These are phyloP conservation scores for Drosophila diplacantha DNA, from an alignment of 2,888 invertebrate species.

Conservation along the genomic window DNA sequence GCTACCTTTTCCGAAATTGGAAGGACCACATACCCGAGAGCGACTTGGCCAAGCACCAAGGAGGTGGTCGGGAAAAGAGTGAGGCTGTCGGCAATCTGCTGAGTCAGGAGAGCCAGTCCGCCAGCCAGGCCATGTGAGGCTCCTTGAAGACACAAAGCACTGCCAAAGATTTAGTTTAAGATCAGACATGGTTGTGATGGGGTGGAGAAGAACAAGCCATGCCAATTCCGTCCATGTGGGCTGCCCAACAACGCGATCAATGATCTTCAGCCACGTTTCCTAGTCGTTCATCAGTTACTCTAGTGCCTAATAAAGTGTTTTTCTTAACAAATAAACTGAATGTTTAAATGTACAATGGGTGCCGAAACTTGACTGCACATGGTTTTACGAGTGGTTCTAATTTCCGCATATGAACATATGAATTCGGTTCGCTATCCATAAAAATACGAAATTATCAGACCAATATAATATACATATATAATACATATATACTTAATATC, in stretches of 20 bases:
- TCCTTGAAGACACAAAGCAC: conserved; percentile 38
- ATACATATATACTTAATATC: too few species aligned
- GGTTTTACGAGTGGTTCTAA: not conserved
- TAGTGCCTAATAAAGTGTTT: conserved; percentile 48
- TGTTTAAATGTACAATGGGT: conserved; percentile 32
- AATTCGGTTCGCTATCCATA: not conserved
- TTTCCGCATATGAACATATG: not conserved
- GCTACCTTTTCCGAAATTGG: conserved; percentile 94
- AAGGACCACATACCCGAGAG: conserved; percentile 90
- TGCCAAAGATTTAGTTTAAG: conserved; percentile 62
- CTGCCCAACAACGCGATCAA: conserved; percentile 39
- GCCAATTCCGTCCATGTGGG: conserved; percentile 64
- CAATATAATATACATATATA: not conserved
- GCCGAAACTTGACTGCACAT: not conserved
- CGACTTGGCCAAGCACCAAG: conserved; percentile 53
- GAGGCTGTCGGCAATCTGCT: conserved; percentile 43
- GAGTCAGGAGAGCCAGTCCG: conserved; percentile 35
- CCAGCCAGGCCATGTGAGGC: conserved; percentile 30
- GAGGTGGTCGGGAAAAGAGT: conserved; percentile 22
- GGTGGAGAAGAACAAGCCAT: conserved; percentile 22
- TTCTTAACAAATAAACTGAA: conserved; percentile 53
- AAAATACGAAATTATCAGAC: not conserved
- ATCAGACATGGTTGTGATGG: conserved; percentile 9
- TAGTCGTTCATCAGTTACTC: conserved; percentile 56
- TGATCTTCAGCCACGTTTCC: conserved; percentile 28